Evolutionary conservation across 2,113 vertebrate species (phyloP).

Genomic region (Castor canadensis): DNA sequence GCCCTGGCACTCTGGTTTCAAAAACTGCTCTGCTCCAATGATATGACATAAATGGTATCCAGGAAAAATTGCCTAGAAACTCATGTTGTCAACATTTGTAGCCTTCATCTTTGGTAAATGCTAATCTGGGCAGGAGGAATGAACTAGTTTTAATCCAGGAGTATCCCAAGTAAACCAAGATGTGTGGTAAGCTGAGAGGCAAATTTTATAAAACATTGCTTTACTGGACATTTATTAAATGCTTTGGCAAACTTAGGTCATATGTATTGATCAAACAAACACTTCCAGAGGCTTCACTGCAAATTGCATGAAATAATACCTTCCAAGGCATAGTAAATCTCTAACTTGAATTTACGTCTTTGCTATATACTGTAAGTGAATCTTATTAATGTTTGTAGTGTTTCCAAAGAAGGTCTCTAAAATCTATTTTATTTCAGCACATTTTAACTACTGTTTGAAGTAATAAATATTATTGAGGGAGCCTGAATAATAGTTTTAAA

Average conservation of each 20-base stretch:
- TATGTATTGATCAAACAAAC: conserved; percentile 15
- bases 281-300: background rate
- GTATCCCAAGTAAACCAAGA: background rate
- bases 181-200: background rate
- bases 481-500: background rate
- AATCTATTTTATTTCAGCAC: conserved; percentile 27
- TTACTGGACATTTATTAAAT: background rate
- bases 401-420: conserved; percentile 35
- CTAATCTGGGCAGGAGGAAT: background rate
- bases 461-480: conserved; percentile 4
- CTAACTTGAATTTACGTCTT: background rate
- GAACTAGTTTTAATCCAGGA: background rate
- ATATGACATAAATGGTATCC: background rate
- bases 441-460: conserved; percentile 41
- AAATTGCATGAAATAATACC: background rate
- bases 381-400: background rate
- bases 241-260: background rate
- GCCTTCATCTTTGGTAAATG: background rate
- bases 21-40: background rate
- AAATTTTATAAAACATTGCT: conserved; percentile 12
- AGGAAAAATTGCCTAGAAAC: background rate
- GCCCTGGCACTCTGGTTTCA: background rate
- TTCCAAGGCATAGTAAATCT: background rate
- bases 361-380: background rate
- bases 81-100: background rate